Percentiles rank a stretch among this genome's conserved stretches.
Evolutionary conservation across 2,113 vertebrate genomes (phyloP).

Genomic region (Nibea albiflora): DNA sequence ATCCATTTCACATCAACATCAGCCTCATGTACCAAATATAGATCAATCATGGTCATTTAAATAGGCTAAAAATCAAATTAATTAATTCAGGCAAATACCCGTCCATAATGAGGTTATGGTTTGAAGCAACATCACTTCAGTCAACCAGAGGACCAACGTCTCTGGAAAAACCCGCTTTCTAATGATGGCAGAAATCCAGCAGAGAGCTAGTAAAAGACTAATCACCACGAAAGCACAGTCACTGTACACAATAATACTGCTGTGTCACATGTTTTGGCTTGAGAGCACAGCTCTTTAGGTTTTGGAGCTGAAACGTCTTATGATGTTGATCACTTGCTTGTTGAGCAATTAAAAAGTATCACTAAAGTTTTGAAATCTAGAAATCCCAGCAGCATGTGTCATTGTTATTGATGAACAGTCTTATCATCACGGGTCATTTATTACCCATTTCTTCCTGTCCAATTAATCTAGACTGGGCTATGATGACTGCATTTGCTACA

Average conservation of each 20-base stretch:
- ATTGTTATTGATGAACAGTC: slow-evolving; percentile 3
- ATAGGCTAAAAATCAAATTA: neutral
- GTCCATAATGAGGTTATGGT: neutral
- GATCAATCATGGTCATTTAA: neutral
- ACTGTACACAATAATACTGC: slow-evolving; percentile 17
- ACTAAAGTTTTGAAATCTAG: slow-evolving; percentile 2
- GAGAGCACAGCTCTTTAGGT: slow-evolving; percentile 38
- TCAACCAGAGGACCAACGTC: neutral
- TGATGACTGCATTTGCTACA: neutral
- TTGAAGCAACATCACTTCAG: neutral
- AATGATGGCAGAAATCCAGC: slow-evolving; percentile 29
- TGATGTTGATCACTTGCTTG: slow-evolving; percentile 38
- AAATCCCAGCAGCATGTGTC: slow-evolving; percentile 5
- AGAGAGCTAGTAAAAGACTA: slow-evolving; percentile 20
- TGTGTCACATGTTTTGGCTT: slow-evolving; percentile 31
- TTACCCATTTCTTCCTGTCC: neutral
- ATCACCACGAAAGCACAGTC: slow-evolving; percentile 31
- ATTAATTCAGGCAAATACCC: neutral
- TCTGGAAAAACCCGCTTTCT: slow-evolving; percentile 15
- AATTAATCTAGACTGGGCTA: neutral
- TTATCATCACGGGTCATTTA: neutral
- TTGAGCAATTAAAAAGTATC: slow-evolving; percentile 9
- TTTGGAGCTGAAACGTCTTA: slow-evolving; percentile 17
- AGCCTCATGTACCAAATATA: neutral
- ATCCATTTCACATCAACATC: neutral